These are phyloP conservation scores for Hemicrepidius hirtus DNA, from an alignment of 2,888 invertebrate species.

Conservation along the genomic window DNA sequence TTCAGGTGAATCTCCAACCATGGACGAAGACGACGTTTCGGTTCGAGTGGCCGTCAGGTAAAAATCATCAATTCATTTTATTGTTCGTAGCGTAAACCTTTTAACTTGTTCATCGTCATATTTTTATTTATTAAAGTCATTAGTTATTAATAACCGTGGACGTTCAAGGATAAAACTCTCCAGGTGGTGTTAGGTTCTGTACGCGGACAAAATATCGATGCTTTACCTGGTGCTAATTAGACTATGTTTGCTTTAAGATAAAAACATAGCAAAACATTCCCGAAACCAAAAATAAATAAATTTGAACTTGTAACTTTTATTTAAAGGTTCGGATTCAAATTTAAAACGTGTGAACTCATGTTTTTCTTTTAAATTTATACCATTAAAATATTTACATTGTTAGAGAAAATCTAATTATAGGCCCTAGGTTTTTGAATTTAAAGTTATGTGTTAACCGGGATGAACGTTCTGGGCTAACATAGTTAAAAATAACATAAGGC, in stretches of 20 bases:
- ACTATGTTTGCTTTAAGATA: conserved; percentile 5
- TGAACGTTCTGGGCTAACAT: conserved; percentile 28
- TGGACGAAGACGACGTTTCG: conserved; percentile 80
- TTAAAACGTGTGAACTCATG: too few species aligned
- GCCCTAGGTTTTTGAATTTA: conserved; percentile 15
- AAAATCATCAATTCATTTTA: conserved; percentile 59
- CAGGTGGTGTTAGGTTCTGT: conserved; percentile 14
- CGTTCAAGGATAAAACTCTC: conserved; percentile 28
- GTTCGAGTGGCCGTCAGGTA: conserved; percentile 83
- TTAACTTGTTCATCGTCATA: not conserved
- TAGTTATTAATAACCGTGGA: conserved; percentile 31
- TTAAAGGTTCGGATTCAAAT: too few species aligned
- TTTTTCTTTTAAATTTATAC: not conserved
- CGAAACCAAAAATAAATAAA: not conserved
- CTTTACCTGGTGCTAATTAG: not conserved
- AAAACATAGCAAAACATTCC: not conserved
- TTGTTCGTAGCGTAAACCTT: conserved; percentile 40
- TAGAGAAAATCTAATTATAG: conserved; percentile 19
- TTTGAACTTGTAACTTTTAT: not conserved
- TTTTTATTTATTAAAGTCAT: conserved; percentile 32
- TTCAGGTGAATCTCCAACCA: conserved; percentile 62
- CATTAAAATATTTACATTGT: not conserved
- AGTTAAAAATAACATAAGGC: conserved; percentile 32
- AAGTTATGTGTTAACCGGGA: conserved; percentile 32
- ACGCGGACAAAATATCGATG: conserved; percentile 18